Conservation (phyloP, 2,888 invertebrate species). For the Caenorhabditis sp. region DNA sequence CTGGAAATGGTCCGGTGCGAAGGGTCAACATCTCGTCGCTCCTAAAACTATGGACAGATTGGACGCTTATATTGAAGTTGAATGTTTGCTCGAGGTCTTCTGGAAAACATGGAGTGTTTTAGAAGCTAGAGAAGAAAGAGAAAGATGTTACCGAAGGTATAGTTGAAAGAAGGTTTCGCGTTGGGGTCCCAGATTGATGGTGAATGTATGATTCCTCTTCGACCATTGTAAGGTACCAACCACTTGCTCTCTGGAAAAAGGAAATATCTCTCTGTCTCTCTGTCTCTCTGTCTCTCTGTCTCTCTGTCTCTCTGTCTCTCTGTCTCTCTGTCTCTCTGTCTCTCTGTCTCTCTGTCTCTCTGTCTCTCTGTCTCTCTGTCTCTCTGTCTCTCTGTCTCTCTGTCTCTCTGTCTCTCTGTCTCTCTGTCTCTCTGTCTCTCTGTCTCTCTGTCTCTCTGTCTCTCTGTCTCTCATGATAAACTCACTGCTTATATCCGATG, state of each 20-base stretch:
- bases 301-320: too few species aligned
- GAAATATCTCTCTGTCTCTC: too few species aligned
- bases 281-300: too few species aligned
- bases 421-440: too few species aligned
- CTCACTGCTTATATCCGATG: conserved; percentile 9
- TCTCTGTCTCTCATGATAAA: too few species aligned
- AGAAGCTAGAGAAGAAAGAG: neutral
- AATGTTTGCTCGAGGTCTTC: conserved; percentile 16
- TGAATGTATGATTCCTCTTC: conserved; percentile 26
- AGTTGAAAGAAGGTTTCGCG: conserved; percentile 15
- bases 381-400: too few species aligned
- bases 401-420: too few species aligned
- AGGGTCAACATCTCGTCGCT: neutral
- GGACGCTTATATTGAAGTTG: conserved; percentile 27
- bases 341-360: too few species aligned
- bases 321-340: too few species aligned
- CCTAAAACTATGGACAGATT: conserved; percentile 16
- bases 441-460: too few species aligned
- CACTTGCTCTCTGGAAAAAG: conserved; percentile 11
- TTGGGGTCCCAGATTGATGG: conserved; percentile 26
- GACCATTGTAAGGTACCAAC: conserved; percentile 24
- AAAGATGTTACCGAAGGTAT: conserved; percentile 10
- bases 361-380: too few species aligned
- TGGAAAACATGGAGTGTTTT: neutral
- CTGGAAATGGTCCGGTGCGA: neutral